Evolutionary conservation across 2,113 vertebrate genomes (phyloP).

Genomic region (Xyliphius kryptos): DNA sequence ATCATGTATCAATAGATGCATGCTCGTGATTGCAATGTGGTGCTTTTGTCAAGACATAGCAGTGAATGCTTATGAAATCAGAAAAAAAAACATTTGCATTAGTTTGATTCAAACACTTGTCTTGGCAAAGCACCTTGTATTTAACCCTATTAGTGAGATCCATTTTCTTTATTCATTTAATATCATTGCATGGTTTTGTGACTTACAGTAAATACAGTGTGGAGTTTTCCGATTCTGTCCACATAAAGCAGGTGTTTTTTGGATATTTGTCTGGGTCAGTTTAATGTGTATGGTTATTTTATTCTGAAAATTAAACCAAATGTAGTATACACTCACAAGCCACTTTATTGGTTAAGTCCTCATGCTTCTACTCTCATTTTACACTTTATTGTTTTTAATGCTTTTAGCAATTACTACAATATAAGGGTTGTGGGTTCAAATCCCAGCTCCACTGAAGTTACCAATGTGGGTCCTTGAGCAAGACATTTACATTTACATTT

Average conservation of each 20-base stretch:
- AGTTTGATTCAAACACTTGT: neutral
- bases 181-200: no score
- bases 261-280: conserved; percentile 18
- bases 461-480: no score
- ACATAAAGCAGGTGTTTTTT: neutral
- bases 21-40: neutral
- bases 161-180: no score
- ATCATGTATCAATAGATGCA: neutral
- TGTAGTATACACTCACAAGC: neutral
- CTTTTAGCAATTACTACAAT: no score
- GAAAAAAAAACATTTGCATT: neutral
- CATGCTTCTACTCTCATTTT: no score
- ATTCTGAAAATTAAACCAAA: neutral
- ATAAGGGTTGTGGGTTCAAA: no score
- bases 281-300: neutral
- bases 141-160: neutral
- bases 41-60: conserved; percentile 13
- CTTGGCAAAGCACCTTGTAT: neutral
- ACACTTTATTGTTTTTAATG: no score
- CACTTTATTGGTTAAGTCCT: no score
- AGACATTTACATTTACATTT: no score
- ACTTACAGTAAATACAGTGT: no score
- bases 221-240: no score
- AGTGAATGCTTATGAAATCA: neutral
- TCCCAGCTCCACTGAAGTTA: no score